These are phyloP conservation scores for Cepphus grylle DNA, from an alignment of 2,113 vertebrate species.

Conservation along the genomic window DNA sequence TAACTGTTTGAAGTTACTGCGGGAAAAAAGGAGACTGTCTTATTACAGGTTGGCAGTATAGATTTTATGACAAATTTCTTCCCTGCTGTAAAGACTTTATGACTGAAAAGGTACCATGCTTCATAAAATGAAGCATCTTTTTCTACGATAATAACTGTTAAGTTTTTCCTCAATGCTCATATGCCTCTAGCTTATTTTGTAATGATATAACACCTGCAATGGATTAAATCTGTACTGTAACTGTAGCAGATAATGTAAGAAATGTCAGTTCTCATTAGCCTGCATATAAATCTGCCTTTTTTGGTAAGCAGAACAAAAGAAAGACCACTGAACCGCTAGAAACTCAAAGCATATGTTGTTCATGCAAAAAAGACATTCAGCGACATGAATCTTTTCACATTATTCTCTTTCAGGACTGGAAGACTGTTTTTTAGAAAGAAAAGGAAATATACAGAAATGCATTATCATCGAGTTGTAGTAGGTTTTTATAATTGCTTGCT, in stretches of 20 bases:
- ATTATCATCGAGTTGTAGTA: slow-evolving; percentile 17
- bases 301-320: slow-evolving; percentile 29
- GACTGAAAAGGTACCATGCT: background rate
- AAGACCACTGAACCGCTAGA: slow-evolving; percentile 46
- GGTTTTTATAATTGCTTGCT: slow-evolving; percentile 65
- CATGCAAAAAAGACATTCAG: slow-evolving; percentile 43
- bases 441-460: background rate
- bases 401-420: background rate
- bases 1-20: background rate
- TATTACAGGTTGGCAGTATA: slow-evolving; percentile 7
- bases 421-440: background rate
- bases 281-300: slow-evolving; percentile 69
- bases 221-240: slow-evolving; percentile 52
- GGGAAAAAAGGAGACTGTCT: background rate
- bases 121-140: slow-evolving; percentile 16
- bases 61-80: slow-evolving; percentile 47
- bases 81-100: slow-evolving; percentile 28
- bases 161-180: slow-evolving; percentile 31
- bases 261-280: slow-evolving; percentile 73
- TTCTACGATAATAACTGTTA: slow-evolving; percentile 18
- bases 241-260: slow-evolving; percentile 26
- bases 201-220: slow-evolving; percentile 49
- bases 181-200: slow-evolving; percentile 28
- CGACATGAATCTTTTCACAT: background rate
- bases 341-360: slow-evolving; percentile 64